Percentiles rank a stretch among this genome's conserved stretches.
These are phyloP conservation scores for Noctua fimbriata DNA, from an alignment of 2,888 invertebrate species.

Conservation along the genomic window DNA sequence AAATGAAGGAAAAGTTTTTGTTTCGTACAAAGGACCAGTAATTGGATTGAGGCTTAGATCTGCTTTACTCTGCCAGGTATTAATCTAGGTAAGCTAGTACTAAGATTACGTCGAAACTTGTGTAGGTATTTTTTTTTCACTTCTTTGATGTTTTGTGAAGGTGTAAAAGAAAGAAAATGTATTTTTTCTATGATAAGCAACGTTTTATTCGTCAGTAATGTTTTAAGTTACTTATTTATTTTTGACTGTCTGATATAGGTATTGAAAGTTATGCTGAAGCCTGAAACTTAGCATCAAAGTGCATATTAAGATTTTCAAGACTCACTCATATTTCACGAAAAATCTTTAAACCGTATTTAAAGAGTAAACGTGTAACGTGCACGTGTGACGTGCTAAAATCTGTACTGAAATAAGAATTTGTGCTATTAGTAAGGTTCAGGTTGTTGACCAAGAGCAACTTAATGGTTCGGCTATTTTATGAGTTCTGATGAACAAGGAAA, in stretches of 20 bases:
- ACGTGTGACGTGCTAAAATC: no score
- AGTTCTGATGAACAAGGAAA: background rate
- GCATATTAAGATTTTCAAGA: background rate
- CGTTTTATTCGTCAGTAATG: no score
- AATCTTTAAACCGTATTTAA: no score
- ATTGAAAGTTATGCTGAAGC: no score
- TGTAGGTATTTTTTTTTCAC: background rate
- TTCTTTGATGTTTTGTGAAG: background rate
- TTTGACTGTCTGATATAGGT: background rate
- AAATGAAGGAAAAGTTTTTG: constrained; percentile 32
- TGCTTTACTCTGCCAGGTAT: constrained; percentile 8
- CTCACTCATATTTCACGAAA: background rate
- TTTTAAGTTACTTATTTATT: background rate
- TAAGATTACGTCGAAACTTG: background rate
- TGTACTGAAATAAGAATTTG: background rate
- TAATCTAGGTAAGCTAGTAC: constrained; percentile 12
- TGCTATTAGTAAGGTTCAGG: no score
- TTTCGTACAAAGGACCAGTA: constrained; percentile 35
- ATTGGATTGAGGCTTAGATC: constrained; percentile 39
- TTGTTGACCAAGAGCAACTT: background rate
- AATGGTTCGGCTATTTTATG: background rate
- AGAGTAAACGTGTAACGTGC: background rate
- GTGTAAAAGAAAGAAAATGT: background rate
- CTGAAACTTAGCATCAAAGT: background rate
- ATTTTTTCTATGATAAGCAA: background rate